phyloP scores from a whole-genome alignment of 2,888 invertebrate genomes.

The Oscheius sp. region DNA sequence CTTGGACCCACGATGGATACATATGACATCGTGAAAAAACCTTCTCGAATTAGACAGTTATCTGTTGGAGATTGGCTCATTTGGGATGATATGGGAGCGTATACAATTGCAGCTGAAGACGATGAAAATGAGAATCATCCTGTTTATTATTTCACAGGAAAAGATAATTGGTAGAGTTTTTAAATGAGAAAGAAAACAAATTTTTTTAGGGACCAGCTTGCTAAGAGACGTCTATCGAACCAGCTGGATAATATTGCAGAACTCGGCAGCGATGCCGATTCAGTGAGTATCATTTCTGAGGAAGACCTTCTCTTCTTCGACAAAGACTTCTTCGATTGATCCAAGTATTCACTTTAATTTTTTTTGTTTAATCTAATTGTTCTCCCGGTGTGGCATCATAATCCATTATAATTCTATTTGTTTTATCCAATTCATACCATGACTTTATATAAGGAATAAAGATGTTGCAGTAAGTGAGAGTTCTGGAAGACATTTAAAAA shows the following conservation, averaged over 20 bases:
- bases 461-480: too few relatives aligned
- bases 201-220: conserved; percentile 27
- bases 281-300: conserved; percentile 14
- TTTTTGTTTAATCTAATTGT: too few relatives aligned
- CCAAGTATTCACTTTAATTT: too few relatives aligned
- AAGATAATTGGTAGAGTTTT: conserved; percentile 47
- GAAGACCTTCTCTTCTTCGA: conserved; percentile 18
- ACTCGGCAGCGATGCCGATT: conserved; percentile 15
- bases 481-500: too few relatives aligned
- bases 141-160: conserved; percentile 58
- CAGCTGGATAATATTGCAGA: conserved; percentile 13
- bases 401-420: too few relatives aligned
- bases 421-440: too few relatives aligned
- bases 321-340: too few relatives aligned
- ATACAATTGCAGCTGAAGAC: conserved; percentile 84
- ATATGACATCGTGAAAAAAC: conserved; percentile 52
- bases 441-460: too few relatives aligned
- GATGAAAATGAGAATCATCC: conserved; percentile 85
- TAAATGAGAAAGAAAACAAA: background rate
- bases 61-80: conserved; percentile 76
- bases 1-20: conserved; percentile 54
- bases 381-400: too few relatives aligned
- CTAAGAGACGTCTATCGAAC: background rate
- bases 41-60: conserved; percentile 54
- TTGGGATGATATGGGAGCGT: conserved; percentile 96